phyloP scores from a whole-genome alignment of 1,140 invertebrate genomes.

The Cepaea nemoralis region DNA sequence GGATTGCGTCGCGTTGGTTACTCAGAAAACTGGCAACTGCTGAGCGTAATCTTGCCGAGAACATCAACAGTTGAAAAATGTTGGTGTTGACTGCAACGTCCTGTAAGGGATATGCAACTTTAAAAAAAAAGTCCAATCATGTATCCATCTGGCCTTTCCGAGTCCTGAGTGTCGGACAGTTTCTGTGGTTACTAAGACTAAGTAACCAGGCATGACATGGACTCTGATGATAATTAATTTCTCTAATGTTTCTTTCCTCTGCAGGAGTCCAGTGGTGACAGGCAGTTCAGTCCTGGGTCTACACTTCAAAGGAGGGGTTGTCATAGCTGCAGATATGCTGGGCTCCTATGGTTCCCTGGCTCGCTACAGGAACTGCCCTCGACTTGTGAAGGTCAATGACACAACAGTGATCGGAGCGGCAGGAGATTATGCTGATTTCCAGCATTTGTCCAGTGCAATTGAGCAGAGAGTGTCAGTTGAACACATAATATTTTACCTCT shows the following conservation, averaged over 20 bases:
- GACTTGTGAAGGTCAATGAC: slow-evolving; percentile 90
- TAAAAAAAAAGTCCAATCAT: no score
- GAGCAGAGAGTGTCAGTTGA: slow-evolving; percentile 88
- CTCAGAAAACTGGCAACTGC: no score
- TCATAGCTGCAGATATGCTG: slow-evolving; percentile 91
- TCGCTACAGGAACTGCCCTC: slow-evolving; percentile 84
- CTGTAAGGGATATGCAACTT: no score
- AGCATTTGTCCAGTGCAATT: slow-evolving; percentile 88
- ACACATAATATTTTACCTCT: no score
- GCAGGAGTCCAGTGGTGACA: slow-evolving; percentile 86
- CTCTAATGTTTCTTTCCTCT: slow-evolving; percentile 53
- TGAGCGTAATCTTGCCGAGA: no score
- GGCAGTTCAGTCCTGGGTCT: slow-evolving; percentile 91
- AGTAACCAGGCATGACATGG: no score
- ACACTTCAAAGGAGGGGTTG: slow-evolving; percentile 88
- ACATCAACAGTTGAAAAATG: no score
- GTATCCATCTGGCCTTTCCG: no score
- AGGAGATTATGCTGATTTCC: slow-evolving; percentile 96
- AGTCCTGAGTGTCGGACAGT: no score
- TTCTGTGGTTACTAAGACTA: no score
- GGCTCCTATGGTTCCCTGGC: slow-evolving; percentile 93
- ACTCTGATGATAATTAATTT: background rate
- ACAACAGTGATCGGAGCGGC: slow-evolving; percentile 88
- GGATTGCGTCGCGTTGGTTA: no score
- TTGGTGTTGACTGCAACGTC: no score